Evolutionary conservation across 1,140 invertebrate species (phyloP).

Genomic region (Lepidurus couesii): DNA sequence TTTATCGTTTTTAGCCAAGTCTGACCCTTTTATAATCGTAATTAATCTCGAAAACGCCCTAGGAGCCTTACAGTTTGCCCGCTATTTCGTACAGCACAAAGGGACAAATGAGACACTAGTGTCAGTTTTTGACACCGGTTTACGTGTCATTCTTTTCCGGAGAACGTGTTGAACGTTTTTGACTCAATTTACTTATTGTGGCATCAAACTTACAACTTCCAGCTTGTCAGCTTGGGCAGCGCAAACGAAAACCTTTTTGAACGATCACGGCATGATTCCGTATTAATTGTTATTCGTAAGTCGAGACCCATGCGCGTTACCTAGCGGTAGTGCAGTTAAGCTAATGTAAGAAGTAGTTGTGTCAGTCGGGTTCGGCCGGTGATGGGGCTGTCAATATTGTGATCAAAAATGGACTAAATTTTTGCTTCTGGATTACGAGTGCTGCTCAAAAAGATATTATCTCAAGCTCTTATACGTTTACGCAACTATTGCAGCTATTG

Average conservation of each 20-base stretch:
- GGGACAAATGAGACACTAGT: neutral
- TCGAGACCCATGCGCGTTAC: neutral
- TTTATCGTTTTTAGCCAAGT: neutral
- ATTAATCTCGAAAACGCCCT: neutral
- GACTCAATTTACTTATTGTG: neutral
- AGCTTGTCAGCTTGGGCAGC: neutral
- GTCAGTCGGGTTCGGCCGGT: constrained; percentile 16
- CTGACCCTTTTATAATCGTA: neutral
- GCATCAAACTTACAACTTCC: neutral
- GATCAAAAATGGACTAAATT: neutral
- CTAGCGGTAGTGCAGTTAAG: neutral
- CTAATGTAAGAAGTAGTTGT: neutral
- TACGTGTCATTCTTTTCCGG: too few species aligned
- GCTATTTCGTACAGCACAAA: neutral
- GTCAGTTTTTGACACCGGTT: too few species aligned
- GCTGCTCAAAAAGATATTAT: constrained; percentile 7
- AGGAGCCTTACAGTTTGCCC: neutral
- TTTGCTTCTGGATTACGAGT: neutral
- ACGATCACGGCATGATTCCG: neutral
- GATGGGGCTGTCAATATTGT: constrained; percentile 5
- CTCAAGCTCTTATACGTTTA: neutral
- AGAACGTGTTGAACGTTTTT: neutral
- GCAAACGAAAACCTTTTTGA: neutral
- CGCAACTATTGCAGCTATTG: neutral
- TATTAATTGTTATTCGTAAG: neutral